phyloP scores from a whole-genome alignment of 2,797 vertebrate genomes.

The Nothura maculosa region DNA sequence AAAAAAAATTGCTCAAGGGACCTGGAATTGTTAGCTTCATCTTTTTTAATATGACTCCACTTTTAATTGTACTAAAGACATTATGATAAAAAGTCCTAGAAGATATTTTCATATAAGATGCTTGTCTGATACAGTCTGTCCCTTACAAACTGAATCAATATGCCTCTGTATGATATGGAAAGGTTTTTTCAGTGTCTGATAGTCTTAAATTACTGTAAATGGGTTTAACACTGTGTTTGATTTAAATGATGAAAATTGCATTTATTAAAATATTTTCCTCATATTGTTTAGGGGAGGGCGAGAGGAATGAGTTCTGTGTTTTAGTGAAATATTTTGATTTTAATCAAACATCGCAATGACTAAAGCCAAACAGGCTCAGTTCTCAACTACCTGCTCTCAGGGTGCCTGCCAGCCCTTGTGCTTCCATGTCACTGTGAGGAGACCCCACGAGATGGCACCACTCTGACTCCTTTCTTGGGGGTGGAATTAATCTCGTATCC shows the following conservation, averaged over 20 bases:
- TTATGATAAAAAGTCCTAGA: not conserved
- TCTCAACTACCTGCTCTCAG: not conserved
- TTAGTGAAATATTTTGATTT: not conserved
- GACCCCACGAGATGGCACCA: not conserved
- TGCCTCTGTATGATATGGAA: not conserved
- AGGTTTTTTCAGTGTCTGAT: not conserved
- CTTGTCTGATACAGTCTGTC: not conserved
- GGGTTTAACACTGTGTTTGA: not conserved
- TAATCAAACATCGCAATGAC: not conserved
- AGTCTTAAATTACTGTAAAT: not conserved
- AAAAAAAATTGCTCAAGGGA: not conserved
- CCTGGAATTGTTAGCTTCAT: not conserved
- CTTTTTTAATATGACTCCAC: not conserved
- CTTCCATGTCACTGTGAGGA: accelerated
- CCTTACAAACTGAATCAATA: not conserved
- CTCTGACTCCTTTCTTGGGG: accelerated
- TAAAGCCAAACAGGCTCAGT: not conserved
- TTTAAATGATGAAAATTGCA: not conserved
- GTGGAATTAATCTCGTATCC: not conserved
- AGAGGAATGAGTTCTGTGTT: not conserved
- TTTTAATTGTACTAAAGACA: not conserved
- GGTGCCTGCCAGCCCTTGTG: not conserved
- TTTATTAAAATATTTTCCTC: not conserved
- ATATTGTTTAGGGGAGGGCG: not conserved
- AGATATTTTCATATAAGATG: not conserved